Conservation (phyloP, 1,140 invertebrate genomes). For the Adelges cooleyi region DNA sequence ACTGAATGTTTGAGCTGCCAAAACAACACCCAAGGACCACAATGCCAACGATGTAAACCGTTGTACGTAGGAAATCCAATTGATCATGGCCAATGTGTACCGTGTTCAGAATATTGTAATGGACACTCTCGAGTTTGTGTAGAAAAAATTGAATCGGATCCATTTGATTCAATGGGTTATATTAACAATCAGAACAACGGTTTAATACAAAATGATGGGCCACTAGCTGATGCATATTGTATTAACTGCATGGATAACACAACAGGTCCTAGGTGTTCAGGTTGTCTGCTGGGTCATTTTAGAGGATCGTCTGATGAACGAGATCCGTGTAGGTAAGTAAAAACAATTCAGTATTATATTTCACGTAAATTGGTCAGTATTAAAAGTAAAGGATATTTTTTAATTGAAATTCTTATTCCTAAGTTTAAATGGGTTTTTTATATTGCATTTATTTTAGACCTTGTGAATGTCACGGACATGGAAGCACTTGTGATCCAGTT, state of each 20-base stretch:
- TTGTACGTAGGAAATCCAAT: constrained; percentile 54
- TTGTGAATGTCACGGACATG: constrained; percentile 90
- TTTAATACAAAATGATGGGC: constrained; percentile 31
- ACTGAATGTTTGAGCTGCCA: constrained; percentile 72
- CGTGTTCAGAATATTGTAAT: constrained; percentile 80
- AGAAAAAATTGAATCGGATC: constrained; percentile 42
- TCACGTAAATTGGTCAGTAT: no score
- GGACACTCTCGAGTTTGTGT: constrained; percentile 76
- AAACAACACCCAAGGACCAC: constrained; percentile 66
- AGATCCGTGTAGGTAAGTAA: constrained; percentile 24
- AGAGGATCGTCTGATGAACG: constrained; percentile 24
- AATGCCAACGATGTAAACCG: constrained; percentile 58
- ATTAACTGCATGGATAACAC: constrained; percentile 78
- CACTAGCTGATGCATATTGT: constrained; percentile 44
- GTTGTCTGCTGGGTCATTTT: constrained; percentile 53
- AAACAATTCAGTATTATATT: not conserved
- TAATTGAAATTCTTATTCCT: no score
- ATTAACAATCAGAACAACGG: constrained; percentile 26
- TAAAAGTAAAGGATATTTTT: no score
- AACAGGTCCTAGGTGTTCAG: constrained; percentile 67
- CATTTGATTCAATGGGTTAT: constrained; percentile 29
- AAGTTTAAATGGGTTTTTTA: no score
- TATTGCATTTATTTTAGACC: constrained; percentile 14
- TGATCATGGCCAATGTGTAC: constrained; percentile 72
- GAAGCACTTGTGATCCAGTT: constrained; percentile 74